Base-by-base conservation (phyloP, 2,797 vertebrate species). In the Mastacembelus armatus region DNA sequence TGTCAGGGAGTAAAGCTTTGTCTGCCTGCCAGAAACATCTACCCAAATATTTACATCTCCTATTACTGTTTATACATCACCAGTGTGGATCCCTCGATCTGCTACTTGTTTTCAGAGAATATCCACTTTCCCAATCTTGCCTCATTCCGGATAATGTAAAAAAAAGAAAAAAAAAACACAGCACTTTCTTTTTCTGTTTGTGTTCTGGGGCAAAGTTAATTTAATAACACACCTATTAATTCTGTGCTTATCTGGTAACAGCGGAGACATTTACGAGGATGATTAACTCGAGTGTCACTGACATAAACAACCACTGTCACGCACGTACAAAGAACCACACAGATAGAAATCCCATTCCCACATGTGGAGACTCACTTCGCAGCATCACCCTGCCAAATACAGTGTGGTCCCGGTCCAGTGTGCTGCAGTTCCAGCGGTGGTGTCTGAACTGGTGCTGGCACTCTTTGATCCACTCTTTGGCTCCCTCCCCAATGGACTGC, bases 401-500 rank as follows among this genome's bases (percentile, higher is more conserved):
- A 0, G 96, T 97, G 93, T 98, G 96, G 90, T 99, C 97, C 18
- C 97, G 94, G 85, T 98, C 97, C 92, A 98, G 88, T 1, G 97
- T 98, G 93, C 96, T 99, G 93, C 98, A 99, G 91, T 99, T 99
- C 98, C 98, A 99, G 85, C 98, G 96, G 88, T 99, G 97, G 89
- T 98, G 93, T 77, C 94, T 94, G 91, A 99, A 99, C 88, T 99
- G 98, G 88, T 99, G 96, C 91, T 99, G 98, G 83, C 98, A 99
- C 85, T 99, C 98, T 10, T 87, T 93, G 86, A 99, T 98, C 98
- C 98, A 99, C 79, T 99, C 97, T 79, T 96, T 96, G 83, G 97
- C 96, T 21, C 98, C 97, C 70, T 97, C 95, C 1, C 96, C 97
- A 2, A 99, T 95, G 0, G 97, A 96, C 88, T 96, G 97, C 98